Evolutionary conservation across 2,113 vertebrate genomes (phyloP), one percentile per base, ranked within the genome.

Genomic region (Neopipo cinnamomea): DNA sequence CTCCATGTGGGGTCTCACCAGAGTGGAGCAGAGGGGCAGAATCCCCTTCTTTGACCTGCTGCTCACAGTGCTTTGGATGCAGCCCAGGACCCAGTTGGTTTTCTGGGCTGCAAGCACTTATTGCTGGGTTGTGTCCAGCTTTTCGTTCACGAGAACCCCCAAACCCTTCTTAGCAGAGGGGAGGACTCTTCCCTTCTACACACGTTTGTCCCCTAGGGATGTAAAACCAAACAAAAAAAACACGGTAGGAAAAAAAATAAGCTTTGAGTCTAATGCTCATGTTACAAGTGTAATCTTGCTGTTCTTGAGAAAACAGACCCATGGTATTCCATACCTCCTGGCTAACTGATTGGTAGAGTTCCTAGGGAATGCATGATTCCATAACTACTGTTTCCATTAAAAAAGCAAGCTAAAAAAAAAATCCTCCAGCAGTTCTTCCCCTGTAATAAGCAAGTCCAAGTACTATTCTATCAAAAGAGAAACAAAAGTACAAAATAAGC

Each of bases 31-130:
- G 23, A 47, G n/a, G 47, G 20, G 46, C n/a, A 62, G 11, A 70
- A 62, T 65, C 7, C 16, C 13, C 12, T 39, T 37, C 46, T 39
- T 21, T 21, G 1, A 30, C 20, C 37, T 68, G 24, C n/a, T 75
- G 53, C 13, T 20, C 39, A 39, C 0, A 0, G 15, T 2, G 28
- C 13, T 25, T 39, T 82, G 61, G 39, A 25, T 30, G 46, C 37
- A 89, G 39, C n/a, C 53, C 46, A 61, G 30, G 47, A 63, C 37
- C 27, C 7, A 3, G 16, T 39, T 50, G 35, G 59, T 33, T 75
- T 61, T 52, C 37, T 12, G 27, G 39, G 10, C 10, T 46, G 33
- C 39, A 75, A 46, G 33, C 6, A 52, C 3, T 59, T 2, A 59
- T 39, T 74, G 27, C 12, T 14, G 33, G 24, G 33, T 53, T 7